Evolutionary conservation across 2,113 vertebrate species (phyloP).

Genomic region (Orientallactaga bullata): DNA sequence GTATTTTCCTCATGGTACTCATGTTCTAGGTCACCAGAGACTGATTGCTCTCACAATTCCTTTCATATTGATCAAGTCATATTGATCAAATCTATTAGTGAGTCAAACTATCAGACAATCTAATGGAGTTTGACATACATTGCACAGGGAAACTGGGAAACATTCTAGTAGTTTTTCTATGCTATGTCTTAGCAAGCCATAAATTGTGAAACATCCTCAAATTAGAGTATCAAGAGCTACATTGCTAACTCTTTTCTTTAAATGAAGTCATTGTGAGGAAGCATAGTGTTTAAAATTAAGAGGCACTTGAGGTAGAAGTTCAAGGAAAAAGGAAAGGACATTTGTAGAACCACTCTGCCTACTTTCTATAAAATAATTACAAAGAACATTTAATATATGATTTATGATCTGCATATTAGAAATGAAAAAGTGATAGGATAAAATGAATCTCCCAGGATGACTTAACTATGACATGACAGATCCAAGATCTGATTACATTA

Average conservation of each 20-base stretch:
- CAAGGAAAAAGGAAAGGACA: not conserved
- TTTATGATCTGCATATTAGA: not conserved
- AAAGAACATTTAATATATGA: not conserved
- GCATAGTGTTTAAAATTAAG: not conserved
- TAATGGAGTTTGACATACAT: not conserved
- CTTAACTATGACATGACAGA: not conserved
- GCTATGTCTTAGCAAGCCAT: not conserved
- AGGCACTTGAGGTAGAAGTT: not conserved
- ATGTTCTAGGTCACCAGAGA: not conserved
- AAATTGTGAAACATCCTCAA: constrained; percentile 23
- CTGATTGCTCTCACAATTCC: not conserved
- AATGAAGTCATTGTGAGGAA: not conserved
- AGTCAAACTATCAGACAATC: not conserved
- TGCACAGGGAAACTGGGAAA: not conserved
- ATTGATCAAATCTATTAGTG: not conserved
- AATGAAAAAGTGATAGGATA: not conserved
- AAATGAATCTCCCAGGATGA: not conserved
- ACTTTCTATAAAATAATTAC: not conserved
- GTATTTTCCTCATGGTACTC: not conserved
- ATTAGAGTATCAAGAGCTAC: not conserved
- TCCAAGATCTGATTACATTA: not conserved
- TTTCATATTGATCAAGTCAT: constrained; percentile 18
- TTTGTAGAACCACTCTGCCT: not conserved
- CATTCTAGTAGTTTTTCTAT: not conserved
- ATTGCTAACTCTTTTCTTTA: not conserved